These are phyloP conservation scores for Mugil cephalus DNA, from an alignment of 2,113 vertebrate species.

Conservation along the genomic window DNA sequence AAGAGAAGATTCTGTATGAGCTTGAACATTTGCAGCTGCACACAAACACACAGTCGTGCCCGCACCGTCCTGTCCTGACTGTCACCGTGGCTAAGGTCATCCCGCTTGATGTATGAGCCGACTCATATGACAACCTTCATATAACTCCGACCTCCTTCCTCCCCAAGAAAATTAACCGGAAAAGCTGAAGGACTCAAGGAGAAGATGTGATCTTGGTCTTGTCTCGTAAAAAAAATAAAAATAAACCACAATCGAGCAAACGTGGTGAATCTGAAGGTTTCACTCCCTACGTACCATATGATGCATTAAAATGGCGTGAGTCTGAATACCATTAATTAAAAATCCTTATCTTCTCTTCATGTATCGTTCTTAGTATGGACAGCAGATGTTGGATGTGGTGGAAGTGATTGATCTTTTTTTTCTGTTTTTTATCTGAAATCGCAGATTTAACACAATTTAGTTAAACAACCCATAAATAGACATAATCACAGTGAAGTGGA, in stretches of 20 bases:
- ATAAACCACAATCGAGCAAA: constrained; percentile 28
- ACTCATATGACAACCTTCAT: constrained; percentile 78
- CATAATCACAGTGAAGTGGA: too few species aligned
- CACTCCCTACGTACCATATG: neutral
- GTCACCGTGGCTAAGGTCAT: constrained; percentile 79
- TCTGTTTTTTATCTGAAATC: too few species aligned
- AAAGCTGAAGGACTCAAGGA: constrained; percentile 59
- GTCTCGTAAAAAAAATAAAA: constrained; percentile 66
- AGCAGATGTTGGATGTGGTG: too few species aligned
- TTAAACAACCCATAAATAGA: too few species aligned
- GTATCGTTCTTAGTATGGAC: neutral
- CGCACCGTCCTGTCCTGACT: constrained; percentile 63
- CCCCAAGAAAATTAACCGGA: constrained; percentile 73
- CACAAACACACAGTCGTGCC: constrained; percentile 42
- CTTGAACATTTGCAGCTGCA: constrained; percentile 19
- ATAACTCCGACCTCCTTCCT: constrained; percentile 75
- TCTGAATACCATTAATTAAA: neutral
- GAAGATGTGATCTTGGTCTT: constrained; percentile 40
- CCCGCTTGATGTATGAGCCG: constrained; percentile 73
- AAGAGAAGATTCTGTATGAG: neutral
- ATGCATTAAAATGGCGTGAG: neutral
- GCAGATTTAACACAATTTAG: too few species aligned
- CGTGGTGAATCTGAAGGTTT: neutral
- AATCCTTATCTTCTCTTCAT: neutral
- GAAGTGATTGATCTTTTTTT: too few species aligned